These are phyloP conservation scores for Sphyrna mokarran DNA, from an alignment of 2,113 vertebrate species.

Conservation along the genomic window DNA sequence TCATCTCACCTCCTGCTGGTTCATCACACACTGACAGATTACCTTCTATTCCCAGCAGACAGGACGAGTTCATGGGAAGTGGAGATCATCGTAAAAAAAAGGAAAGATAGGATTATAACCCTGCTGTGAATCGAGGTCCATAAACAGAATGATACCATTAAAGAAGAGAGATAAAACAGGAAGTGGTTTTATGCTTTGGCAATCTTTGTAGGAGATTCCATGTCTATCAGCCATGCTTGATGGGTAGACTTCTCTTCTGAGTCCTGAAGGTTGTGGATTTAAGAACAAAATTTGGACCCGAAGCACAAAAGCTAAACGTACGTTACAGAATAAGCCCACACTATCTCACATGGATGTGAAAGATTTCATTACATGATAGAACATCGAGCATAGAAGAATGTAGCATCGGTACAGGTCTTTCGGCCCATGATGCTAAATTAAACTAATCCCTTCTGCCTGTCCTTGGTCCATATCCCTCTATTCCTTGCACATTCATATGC, in stretches of 20 bases:
- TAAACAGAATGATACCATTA: neutral
- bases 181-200: neutral
- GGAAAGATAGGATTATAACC: neutral
- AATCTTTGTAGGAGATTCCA: neutral
- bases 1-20: neutral
- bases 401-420: no score
- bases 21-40: neutral
- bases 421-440: no score
- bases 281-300: neutral
- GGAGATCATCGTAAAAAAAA: neutral
- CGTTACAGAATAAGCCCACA: neutral
- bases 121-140: neutral
- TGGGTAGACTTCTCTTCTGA: no score
- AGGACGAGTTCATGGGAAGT: neutral
- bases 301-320: neutral
- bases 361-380: neutral
- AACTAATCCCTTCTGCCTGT: no score
- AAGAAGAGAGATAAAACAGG: neutral
- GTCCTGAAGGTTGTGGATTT: neutral
- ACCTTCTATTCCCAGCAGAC: neutral
- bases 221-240: no score
- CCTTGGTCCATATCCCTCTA: no score
- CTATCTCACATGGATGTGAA: neutral
- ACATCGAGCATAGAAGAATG: no score
- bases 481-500: no score